Conservation (phyloP, 2,888 invertebrate species). For the Cerastoderma edule region DNA sequence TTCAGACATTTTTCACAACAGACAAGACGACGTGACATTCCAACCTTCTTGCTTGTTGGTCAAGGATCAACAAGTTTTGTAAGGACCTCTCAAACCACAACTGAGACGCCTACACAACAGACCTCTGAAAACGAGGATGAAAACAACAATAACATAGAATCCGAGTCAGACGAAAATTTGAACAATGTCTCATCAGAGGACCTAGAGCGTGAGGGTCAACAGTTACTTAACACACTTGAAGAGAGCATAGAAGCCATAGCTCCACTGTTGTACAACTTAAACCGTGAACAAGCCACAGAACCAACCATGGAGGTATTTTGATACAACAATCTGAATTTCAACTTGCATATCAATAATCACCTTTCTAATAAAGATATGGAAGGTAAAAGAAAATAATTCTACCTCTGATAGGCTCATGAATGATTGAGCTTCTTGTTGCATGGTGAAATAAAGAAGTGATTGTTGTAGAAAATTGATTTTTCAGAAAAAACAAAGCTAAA, state of each 20-base stretch:
- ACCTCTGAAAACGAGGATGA: conserved; percentile 39
- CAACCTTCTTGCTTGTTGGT: conserved; percentile 50
- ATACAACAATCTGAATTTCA: not conserved
- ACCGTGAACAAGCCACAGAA: conserved; percentile 48
- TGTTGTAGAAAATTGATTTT: too few species aligned
- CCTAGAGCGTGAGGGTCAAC: conserved; percentile 49
- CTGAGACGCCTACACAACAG: conserved; percentile 19
- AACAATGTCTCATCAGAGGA: conserved; percentile 44
- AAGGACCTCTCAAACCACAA: conserved; percentile 14
- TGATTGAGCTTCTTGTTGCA: too few species aligned
- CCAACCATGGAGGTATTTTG: conserved; percentile 63
- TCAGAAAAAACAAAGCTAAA: too few species aligned
- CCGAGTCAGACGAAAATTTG: conserved; percentile 9
- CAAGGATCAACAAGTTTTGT: conserved; percentile 29
- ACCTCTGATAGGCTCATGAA: not conserved
- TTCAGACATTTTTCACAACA: conserved; percentile 50
- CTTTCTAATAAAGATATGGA: too few species aligned
- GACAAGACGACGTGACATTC: conserved; percentile 28
- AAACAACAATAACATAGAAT: conserved; percentile 44
- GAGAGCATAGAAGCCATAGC: conserved; percentile 50
- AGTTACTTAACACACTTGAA: conserved; percentile 50
- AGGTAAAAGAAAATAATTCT: too few species aligned
- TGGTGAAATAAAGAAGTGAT: too few species aligned
- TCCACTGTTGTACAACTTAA: conserved; percentile 34
- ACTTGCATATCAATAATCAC: not conserved